A percentile compares a stretch with the other conserved stretches of the same genome.
Conservation (phyloP, 2,113 vertebrate genomes). For the Pao palembangensis region DNA sequence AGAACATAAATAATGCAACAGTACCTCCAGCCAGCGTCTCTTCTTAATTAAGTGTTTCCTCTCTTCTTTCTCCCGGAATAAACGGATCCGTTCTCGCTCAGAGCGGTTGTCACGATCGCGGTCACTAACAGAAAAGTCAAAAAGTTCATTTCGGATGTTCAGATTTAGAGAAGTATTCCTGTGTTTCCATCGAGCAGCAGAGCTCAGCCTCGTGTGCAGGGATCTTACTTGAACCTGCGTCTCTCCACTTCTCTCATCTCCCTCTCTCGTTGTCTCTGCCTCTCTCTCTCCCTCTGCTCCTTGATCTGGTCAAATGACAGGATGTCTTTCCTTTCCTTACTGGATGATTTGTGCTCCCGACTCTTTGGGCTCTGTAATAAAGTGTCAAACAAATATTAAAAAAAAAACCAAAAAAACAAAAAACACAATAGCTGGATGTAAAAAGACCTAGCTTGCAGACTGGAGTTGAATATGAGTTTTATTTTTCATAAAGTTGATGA, state of each 20-base stretch:
- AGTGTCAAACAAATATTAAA: no score
- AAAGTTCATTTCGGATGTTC: no score
- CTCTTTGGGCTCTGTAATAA: constrained; percentile 85
- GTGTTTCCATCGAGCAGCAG: no score
- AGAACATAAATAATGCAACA: neutral
- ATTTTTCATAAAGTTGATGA: no score
- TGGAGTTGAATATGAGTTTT: neutral
- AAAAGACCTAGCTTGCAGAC: neutral
- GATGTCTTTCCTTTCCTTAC: constrained; percentile 92
- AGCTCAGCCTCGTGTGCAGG: neutral
- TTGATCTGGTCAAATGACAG: constrained; percentile 97
- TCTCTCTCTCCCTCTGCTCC: constrained; percentile 89
- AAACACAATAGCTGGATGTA: neutral
- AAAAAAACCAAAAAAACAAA: neutral
- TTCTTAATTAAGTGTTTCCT: constrained; percentile 83
- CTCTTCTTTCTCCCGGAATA: constrained; percentile 86
- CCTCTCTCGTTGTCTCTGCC: constrained; percentile 89
- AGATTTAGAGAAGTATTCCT: no score
- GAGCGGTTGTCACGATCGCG: constrained; percentile 75
- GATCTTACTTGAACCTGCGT: constrained; percentile 76
- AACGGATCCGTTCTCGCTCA: constrained; percentile 85
- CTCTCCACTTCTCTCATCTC: constrained; percentile 91
- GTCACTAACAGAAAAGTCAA: constrained; percentile 15
- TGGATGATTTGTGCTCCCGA: constrained; percentile 84
- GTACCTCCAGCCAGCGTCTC: constrained; percentile 81